Evolutionary conservation across 2,797 vertebrate genomes (phyloP), one percentile per base, ranked within the genome.

Genomic region (Artibeus jamaicensis): DNA sequence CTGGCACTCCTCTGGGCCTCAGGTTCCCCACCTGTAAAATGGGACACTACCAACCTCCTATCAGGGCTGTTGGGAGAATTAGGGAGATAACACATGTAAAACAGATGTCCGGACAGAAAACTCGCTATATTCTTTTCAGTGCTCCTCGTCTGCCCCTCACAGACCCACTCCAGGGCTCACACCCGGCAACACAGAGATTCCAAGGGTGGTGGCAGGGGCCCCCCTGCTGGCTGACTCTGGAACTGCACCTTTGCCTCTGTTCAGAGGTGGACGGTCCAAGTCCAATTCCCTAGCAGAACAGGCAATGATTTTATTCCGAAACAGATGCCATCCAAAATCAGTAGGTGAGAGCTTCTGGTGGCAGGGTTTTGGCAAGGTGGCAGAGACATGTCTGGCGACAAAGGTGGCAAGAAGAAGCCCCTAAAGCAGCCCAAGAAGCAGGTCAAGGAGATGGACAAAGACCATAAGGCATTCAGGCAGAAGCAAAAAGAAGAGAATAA

Each of bases 191-290:
- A 0, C 2, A 5, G 22, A 2, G 21, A 65, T 46, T 81, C 55
- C 29, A 68, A 67, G 32, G n/a, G 46, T 34, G 50, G n/a, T 32
- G 9, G 9, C 26, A 88, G 87, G 59, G 65, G 83, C 6, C 92
- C 57, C 0, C 68, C 96, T 97, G 26, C 94, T 95, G 97, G 82
- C 39, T 0, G 21, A 24, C 5, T 59, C 46, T 84, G 86, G 85
- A 91, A 95, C 88, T 96, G 78, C 95, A 86, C 8, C 44, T 37
- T 22, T 5, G 29, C 29, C 8, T 29, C 8, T 0, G 44, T 22
- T 67, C 26, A 1, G 44, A 39, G n/a, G 21, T 24, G 6, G 32
- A 34, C 16, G 29, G 5, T 37, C 22, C 9, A 6, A 71, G 44
- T 84, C 15, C 55, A 57, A 22, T 29, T 26, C 10, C 32, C 46